Evolutionary conservation across 1,140 invertebrate species (phyloP).

Genomic region (Helicoverpa zea): DNA sequence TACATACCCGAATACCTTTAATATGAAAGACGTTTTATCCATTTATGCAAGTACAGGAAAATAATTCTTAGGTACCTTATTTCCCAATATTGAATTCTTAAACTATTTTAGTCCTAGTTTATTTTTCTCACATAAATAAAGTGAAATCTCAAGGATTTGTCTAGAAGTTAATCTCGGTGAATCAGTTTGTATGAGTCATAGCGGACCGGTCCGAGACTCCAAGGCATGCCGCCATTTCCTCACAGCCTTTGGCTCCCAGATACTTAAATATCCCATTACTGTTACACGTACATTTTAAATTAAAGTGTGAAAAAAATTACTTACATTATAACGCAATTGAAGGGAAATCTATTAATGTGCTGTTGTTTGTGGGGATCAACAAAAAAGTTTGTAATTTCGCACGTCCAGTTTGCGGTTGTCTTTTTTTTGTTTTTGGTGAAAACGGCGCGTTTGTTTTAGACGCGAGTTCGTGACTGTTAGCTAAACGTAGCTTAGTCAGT

Average conservation of each 20-base stretch:
- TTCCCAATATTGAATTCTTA: no score
- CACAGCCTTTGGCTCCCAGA: background rate
- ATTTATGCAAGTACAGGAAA: no score
- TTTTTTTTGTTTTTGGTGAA: background rate
- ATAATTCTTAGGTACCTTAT: no score
- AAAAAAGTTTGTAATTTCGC: background rate
- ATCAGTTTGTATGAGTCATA: slow-evolving; percentile 34
- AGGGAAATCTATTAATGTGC: slow-evolving; percentile 26
- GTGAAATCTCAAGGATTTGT: slow-evolving; percentile 42
- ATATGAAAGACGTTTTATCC: no score
- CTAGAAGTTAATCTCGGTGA: slow-evolving; percentile 35
- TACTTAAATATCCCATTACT: slow-evolving; percentile 33
- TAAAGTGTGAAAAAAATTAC: background rate
- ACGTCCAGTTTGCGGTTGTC: background rate
- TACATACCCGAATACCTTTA: no score
- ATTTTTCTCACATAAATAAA: slow-evolving; percentile 21
- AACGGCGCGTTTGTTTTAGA: background rate
- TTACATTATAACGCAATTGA: background rate
- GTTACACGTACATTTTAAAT: slow-evolving; percentile 9
- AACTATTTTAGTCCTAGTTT: background rate
- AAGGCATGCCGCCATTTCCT: slow-evolving; percentile 36
- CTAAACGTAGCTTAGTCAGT: no score
- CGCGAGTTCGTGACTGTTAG: background rate
- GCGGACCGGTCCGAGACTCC: slow-evolving; percentile 35
- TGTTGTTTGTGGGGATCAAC: slow-evolving; percentile 6